Evolutionary conservation across 2,797 vertebrate species (phyloP), one percentile per base, ranked within the genome.

Genomic region (Epinephelus malabaricus): DNA sequence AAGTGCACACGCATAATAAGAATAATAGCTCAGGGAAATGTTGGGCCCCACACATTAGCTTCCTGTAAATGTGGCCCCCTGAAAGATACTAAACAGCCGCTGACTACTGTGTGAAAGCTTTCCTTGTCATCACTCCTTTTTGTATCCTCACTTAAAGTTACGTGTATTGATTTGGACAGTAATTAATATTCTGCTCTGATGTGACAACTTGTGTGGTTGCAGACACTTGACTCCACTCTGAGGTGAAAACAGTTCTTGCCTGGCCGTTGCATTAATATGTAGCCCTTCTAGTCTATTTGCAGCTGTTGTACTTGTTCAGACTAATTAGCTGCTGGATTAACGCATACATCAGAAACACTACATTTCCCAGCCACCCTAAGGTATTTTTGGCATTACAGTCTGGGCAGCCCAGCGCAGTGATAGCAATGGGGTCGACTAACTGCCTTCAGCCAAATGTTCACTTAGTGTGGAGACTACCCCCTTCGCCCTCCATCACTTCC

Each of bases 371-470:
- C 51, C 40, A 30, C 68, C 86, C 34, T 73, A 45, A 21, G 88
- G 67, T 69, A 49, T 60, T 80, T 81, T 64, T 73, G 76, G 76
- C 58, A 65, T 82, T 73, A 54, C 62, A 43, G 58, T 51, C 64
- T 18, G 34, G 49, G 78, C 60, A 63, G 69, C 56, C 67, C 64
- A 19, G 54, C 38, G 47, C 78, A 19, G 55, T 74, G 83, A 86
- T 80, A 73, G 19, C 51, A 64, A 74, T 5, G 14, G 81, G 84
- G 89, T 91, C 73, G 56, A 82, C 82, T 58, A 10, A 27, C 62
- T 30, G 84, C 90, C 86, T 71, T 82, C 10, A 86, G 89, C 85
- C 82, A 86, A 90, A 90, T 87, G 74, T 88, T 88, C 82, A 89
- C 76, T 90, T 87, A 85, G 60, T 63, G 78, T 65, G 34, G 53